phyloP scores from a whole-genome alignment of 2,888 invertebrate genomes.

The Lamellibrachia columna region DNA sequence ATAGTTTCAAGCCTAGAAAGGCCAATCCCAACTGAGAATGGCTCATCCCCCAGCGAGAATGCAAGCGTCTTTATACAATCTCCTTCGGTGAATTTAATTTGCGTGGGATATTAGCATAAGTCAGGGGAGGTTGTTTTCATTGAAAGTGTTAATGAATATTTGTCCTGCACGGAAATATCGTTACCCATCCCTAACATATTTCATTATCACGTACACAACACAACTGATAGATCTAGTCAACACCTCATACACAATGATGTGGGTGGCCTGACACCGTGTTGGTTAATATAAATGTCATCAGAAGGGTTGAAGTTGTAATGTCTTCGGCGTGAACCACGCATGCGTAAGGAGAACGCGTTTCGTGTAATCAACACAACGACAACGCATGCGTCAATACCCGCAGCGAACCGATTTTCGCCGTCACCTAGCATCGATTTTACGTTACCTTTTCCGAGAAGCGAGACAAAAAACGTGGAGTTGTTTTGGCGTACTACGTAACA shows the following conservation, averaged over 20 bases:
- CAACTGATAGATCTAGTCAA: background rate
- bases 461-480: background rate
- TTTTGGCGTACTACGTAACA: background rate
- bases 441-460: background rate
- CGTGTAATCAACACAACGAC: background rate
- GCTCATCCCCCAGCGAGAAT: background rate
- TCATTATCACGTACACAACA: background rate
- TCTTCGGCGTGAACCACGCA: background rate
- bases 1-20: too few relatives aligned
- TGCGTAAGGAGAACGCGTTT: background rate
- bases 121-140: background rate
- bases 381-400: background rate
- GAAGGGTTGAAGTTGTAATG: background rate
- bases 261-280: background rate
- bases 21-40: too few relatives aligned
- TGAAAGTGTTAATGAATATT: background rate
- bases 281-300: background rate
- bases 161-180: background rate
- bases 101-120: background rate
- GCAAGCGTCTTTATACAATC: background rate
- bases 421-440: background rate
- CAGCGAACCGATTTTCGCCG: background rate
- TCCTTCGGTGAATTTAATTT: slow-evolving; percentile 2
- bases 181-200: background rate
- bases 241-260: background rate